Evolutionary conservation across 2,797 vertebrate species (phyloP), one percentile per base, ranked within the genome.

Genomic region (Bryconaethiops microstoma): DNA sequence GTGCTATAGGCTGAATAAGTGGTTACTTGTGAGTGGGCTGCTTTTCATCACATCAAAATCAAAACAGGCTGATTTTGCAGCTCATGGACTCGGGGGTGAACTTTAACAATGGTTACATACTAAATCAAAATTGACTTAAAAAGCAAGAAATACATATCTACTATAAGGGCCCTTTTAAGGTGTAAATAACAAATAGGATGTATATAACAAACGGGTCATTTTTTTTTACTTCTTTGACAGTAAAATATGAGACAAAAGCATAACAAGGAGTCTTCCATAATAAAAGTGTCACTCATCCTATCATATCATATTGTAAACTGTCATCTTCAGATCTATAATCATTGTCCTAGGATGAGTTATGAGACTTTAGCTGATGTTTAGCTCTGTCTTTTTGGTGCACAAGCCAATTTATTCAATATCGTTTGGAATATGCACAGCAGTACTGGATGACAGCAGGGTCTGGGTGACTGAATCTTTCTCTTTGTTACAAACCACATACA

Each of bases 401-500:
- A 54, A 8, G n/a, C 19, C 1, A 1, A 14, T 45, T 7, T 52
- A 50, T 60, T 75, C 55, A 4, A 39, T 12, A 50, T 48, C 13
- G 35, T 40, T 62, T n/a, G 8, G 7, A 7, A 54, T 23, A n/a
- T 79, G 40, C 35, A 45, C 9, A 50, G 39, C n/a, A 52, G 1
- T 14, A n/a, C 67, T 35, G 35, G 35, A 35, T 35, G 35, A 35
- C 35, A 35, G 35, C 35, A 35, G 35, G 35, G 35, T 35, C 42
- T 45, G 10, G 7, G 10, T 45, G 42, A 45, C 76, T 64, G 45
- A 81, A 76, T 45, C 7, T 42, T 70, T 63, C 69, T 85, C 63
- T 80, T 78, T 69, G 42, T 78, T 55, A 64, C 59, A 77, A 77
- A 57, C 39, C 19, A 57, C 52, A 29, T 42, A 81, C 78, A 86